phyloP scores from a whole-genome alignment of 2,113 vertebrate species.

The Osmerus eperlanus region DNA sequence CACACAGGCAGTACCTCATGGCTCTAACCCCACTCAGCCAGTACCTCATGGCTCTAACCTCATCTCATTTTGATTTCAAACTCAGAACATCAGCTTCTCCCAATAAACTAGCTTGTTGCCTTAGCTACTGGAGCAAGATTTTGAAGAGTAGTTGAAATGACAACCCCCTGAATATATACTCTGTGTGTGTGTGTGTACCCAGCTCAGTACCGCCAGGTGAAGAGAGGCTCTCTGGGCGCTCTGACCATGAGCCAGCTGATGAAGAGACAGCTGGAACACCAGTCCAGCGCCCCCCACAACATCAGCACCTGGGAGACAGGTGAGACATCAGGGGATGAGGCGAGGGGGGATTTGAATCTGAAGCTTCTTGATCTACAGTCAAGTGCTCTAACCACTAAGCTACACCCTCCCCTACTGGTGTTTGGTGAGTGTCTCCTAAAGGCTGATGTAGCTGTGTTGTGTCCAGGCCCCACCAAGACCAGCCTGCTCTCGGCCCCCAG shows the following conservation, averaged over 20 bases:
- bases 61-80: neutral
- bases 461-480: slow-evolving; percentile 88
- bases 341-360: too few species aligned
- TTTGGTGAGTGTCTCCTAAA: neutral
- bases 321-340: slow-evolving; percentile 71
- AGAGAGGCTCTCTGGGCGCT: slow-evolving; percentile 95
- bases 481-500: slow-evolving; percentile 94
- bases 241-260: slow-evolving; percentile 97
- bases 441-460: neutral
- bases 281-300: slow-evolving; percentile 96
- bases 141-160: neutral
- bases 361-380: neutral
- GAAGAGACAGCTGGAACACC: slow-evolving; percentile 98
- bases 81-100: neutral
- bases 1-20: too few species aligned
- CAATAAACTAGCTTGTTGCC: neutral
- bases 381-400: too few species aligned
- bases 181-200: slow-evolving; percentile 21
- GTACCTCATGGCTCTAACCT: neutral
- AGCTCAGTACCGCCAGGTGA: slow-evolving; percentile 98
- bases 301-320: slow-evolving; percentile 98
- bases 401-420: neutral
- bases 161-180: neutral
- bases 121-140: neutral
- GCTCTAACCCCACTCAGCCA: too few species aligned